Evolutionary conservation across 2,888 invertebrate genomes (phyloP).

Genomic region (Chymomyza fuscimana): DNA sequence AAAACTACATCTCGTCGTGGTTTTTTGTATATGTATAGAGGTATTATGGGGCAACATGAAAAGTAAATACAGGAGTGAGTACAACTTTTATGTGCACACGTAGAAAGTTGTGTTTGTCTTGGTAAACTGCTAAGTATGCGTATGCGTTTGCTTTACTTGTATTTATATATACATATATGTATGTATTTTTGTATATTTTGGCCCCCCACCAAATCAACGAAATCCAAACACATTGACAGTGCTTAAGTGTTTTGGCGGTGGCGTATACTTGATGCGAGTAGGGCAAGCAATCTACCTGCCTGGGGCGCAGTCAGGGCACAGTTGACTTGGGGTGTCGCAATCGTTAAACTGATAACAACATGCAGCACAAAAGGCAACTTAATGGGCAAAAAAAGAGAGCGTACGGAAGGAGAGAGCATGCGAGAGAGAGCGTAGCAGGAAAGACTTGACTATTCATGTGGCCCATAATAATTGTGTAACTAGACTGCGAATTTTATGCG

Average conservation of each 20-base stretch:
- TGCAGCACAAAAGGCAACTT: not conserved
- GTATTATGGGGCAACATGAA: not conserved
- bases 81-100: slow-evolving; percentile 27
- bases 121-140: not conserved
- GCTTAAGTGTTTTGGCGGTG: slow-evolving; percentile 45
- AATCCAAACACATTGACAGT: slow-evolving; percentile 59
- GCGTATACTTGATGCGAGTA: not conserved
- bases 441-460: not conserved
- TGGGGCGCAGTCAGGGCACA: not conserved
- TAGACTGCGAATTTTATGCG: not conserved
- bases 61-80: slow-evolving; percentile 48
- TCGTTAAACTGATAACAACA: not conserved
- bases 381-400: not conserved
- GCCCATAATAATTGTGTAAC: slow-evolving; percentile 8
- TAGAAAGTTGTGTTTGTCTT: not conserved
- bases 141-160: not conserved
- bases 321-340: slow-evolving; percentile 1
- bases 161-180: not conserved
- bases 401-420: not conserved
- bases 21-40: not conserved
- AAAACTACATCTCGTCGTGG: not conserved
- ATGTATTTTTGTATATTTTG: slow-evolving; percentile 19
- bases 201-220: slow-evolving; percentile 44
- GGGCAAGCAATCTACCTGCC: slow-evolving; percentile 11
- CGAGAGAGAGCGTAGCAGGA: not conserved